phyloP scores from a whole-genome alignment of 35 echinoderm and acorn worm species.

The Apostichopus japonicus region DNA sequence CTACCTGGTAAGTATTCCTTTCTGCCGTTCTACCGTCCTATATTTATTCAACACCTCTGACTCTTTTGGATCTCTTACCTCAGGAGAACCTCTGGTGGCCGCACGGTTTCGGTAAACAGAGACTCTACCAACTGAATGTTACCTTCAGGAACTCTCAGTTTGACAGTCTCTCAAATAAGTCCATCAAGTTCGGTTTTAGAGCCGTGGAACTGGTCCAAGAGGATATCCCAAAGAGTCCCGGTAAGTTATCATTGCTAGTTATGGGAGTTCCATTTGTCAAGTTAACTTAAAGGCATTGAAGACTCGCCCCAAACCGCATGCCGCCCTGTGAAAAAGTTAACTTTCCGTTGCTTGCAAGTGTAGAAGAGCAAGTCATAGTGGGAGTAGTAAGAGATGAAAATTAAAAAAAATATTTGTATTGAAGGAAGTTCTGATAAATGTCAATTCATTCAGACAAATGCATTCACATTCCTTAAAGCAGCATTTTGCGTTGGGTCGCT shows the following conservation, averaged over 20 bases:
- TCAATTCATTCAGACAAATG: too few species aligned
- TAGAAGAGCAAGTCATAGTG: neutral
- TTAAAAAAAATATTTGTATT: neutral
- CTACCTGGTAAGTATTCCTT: too few species aligned
- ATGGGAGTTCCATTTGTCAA: too few species aligned
- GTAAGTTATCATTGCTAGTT: neutral
- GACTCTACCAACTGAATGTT: conserved; percentile 65
- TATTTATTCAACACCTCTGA: too few species aligned
- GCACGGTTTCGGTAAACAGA: conserved; percentile 83
- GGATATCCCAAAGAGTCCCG: conserved; percentile 47
- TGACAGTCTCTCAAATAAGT: conserved; percentile 46
- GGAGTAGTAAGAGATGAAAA: too few species aligned
- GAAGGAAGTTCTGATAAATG: too few species aligned
- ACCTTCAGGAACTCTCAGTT: conserved; percentile 33
- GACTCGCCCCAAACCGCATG: too few species aligned
- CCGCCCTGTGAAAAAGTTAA: too few species aligned
- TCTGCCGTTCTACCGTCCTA: too few species aligned
- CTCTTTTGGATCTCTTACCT: neutral
- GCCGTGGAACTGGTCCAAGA: conserved; percentile 74
- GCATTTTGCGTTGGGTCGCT: too few species aligned
- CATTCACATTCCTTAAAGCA: too few species aligned
- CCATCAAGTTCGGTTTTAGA: conserved; percentile 78
- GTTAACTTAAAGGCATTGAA: too few species aligned
- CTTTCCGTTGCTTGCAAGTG: conserved; percentile 2
- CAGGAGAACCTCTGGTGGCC: conserved; percentile 88